Percentiles rank a stretch among this genome's conserved stretches.
Evolutionary conservation across 2,797 vertebrate genomes (phyloP).

Genomic region (Chelon labrosus): DNA sequence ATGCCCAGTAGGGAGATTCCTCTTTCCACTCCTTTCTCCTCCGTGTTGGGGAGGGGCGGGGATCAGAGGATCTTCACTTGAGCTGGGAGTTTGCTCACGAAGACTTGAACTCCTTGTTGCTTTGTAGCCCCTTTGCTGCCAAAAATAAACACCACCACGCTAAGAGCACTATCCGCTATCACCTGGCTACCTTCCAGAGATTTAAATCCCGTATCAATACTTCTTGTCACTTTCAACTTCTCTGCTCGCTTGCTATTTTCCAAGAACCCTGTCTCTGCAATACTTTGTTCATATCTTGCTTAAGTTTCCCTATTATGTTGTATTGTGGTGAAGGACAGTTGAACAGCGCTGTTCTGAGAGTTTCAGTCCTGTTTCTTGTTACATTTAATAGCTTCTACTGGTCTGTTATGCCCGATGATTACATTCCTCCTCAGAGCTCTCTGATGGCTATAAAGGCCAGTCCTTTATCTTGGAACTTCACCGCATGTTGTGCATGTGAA

Average conservation of each 20-base stretch:
- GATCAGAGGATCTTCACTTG: constrained; percentile 20
- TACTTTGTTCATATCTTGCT: background rate
- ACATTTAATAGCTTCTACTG: too few species aligned
- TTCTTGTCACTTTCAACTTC: background rate
- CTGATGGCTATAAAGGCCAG: too few species aligned
- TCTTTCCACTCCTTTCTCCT: constrained; percentile 14
- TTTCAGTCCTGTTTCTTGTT: background rate
- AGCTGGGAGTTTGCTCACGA: background rate
- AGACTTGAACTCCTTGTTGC: constrained; percentile 15
- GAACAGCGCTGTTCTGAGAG: background rate
- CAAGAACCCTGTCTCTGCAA: background rate
- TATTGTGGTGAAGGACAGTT: background rate
- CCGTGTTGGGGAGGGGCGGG: constrained; percentile 21
- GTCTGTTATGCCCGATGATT: too few species aligned
- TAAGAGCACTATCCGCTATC: background rate
- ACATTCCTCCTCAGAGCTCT: too few species aligned
- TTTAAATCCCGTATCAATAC: background rate
- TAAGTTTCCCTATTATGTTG: background rate
- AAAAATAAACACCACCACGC: too few species aligned
- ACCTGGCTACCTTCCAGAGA: background rate
- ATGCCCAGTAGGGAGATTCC: constrained; percentile 19
- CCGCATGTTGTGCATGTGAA: too few species aligned
- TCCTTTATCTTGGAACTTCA: too few species aligned
- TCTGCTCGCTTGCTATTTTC: constrained; percentile 6
- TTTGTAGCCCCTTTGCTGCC: background rate